Evolutionary conservation across 2,888 invertebrate species (phyloP).

Genomic region (Nineta flava): DNA sequence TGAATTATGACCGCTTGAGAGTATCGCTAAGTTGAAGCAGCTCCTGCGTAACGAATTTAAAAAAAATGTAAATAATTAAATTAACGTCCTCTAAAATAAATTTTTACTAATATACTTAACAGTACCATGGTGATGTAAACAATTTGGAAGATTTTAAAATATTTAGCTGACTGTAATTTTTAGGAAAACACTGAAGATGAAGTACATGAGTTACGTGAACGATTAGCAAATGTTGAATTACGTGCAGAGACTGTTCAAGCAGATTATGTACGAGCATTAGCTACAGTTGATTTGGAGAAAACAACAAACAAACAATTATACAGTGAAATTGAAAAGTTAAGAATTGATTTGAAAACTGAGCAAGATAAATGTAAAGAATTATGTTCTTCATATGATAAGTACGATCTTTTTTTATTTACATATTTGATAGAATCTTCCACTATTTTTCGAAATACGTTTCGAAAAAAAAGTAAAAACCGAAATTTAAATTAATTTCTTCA

Average conservation of each 20-base stretch:
- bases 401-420: neutral
- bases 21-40: no score
- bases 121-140: no score
- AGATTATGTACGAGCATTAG: slow-evolving; percentile 32
- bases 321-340: slow-evolving; percentile 17
- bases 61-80: no score
- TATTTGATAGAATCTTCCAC: no score
- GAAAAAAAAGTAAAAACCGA: no score
- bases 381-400: slow-evolving; percentile 6
- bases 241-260: slow-evolving; percentile 32
- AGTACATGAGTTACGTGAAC: slow-evolving; percentile 31
- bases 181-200: slow-evolving; percentile 29
- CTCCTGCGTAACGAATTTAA: no score
- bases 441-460: no score
- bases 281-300: slow-evolving; percentile 34
- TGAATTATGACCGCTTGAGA: no score
- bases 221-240: slow-evolving; percentile 36
- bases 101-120: no score
- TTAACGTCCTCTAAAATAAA: no score
- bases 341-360: slow-evolving; percentile 6
- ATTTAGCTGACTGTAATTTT: neutral
- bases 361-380: slow-evolving; percentile 10
- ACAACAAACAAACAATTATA: slow-evolving; percentile 27
- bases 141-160: no score
- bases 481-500: no score